phyloP scores from a whole-genome alignment of 1,140 invertebrate genomes.

The Tyrophagus putrescentiae region DNA sequence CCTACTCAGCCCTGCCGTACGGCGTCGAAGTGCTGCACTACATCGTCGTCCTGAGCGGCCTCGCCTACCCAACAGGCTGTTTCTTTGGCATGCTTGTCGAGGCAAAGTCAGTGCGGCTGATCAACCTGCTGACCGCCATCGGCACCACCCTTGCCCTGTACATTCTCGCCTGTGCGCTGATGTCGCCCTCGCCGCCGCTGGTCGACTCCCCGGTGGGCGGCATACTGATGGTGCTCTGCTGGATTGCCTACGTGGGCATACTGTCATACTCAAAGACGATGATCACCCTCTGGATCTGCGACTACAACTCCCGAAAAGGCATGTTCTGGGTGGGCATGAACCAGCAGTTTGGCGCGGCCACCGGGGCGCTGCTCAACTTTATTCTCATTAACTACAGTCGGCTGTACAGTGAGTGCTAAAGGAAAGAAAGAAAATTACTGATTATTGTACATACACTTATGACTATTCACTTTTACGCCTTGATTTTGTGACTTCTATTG shows the following conservation, averaged over 20 bases:
- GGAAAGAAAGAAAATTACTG: too few species aligned
- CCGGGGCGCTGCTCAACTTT: constrained; percentile 58
- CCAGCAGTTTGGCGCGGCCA: constrained; percentile 60
- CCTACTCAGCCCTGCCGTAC: constrained; percentile 74
- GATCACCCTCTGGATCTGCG: constrained; percentile 54
- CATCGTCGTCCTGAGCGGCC: constrained; percentile 57
- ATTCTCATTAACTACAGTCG: constrained; percentile 51
- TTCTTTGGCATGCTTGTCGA: constrained; percentile 58
- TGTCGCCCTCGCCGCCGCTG: constrained; percentile 58
- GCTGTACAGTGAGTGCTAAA: constrained; percentile 41
- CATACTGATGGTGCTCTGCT: constrained; percentile 50
- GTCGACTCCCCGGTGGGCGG: constrained; percentile 39
- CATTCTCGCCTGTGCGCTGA: constrained; percentile 49
- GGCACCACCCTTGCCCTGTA: constrained; percentile 43
- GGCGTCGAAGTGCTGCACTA: constrained; percentile 65
- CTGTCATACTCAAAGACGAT: constrained; percentile 66
- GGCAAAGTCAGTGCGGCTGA: background rate
- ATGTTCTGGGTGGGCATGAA: constrained; percentile 58
- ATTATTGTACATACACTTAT: too few species aligned
- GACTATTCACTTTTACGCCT: too few species aligned
- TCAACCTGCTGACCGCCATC: constrained; percentile 31
- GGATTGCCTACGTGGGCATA: constrained; percentile 49
- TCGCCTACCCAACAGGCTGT: constrained; percentile 68
- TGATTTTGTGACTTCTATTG: too few species aligned
- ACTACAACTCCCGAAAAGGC: constrained; percentile 35